These are phyloP conservation scores for Tigriopus japonicus DNA, from an alignment of 1,140 invertebrate species.

Conservation along the genomic window DNA sequence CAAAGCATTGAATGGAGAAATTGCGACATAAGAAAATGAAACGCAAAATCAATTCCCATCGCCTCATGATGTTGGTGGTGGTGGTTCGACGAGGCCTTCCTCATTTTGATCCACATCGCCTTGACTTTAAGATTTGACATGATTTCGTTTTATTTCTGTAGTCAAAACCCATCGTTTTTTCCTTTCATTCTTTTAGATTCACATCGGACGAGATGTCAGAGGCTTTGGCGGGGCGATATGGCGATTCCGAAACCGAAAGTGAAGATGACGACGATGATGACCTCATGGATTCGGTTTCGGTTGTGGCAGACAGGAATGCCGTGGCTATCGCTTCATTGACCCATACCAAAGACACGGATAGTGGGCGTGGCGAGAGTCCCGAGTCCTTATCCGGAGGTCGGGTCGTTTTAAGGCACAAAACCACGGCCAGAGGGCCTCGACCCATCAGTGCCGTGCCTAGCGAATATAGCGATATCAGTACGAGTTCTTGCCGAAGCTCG, in stretches of 20 bases:
- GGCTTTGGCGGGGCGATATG: conserved; percentile 10
- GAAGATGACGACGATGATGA: conserved; percentile 23
- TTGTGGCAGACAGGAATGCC: conserved; percentile 10
- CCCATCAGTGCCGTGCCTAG: conserved; percentile 15
- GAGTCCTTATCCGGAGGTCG: conserved; percentile 13
- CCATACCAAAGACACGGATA: conserved; percentile 12
- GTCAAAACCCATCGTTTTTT: not conserved
- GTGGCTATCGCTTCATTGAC: conserved; percentile 10
- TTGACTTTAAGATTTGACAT: too few relatives aligned
- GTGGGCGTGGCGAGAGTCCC: conserved; percentile 16
- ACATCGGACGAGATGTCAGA: not conserved
- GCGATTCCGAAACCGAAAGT: conserved; percentile 22
- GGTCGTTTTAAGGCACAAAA: conserved; percentile 17
- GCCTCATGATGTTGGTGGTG: too few relatives aligned
- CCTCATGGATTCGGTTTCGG: conserved; percentile 14
- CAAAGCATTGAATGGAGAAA: too few relatives aligned
- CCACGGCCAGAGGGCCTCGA: conserved; percentile 15
- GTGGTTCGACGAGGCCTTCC: too few relatives aligned
- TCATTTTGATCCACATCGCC: too few relatives aligned
- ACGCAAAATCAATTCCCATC: too few relatives aligned
- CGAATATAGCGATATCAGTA: conserved; percentile 17
- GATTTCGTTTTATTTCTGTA: not conserved
- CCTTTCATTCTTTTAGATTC: not conserved
- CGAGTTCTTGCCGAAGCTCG: conserved; percentile 15
- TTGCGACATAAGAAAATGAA: too few relatives aligned